phyloP scores from a whole-genome alignment of 2,113 vertebrate genomes.

The Megaptera novaeangliae region DNA sequence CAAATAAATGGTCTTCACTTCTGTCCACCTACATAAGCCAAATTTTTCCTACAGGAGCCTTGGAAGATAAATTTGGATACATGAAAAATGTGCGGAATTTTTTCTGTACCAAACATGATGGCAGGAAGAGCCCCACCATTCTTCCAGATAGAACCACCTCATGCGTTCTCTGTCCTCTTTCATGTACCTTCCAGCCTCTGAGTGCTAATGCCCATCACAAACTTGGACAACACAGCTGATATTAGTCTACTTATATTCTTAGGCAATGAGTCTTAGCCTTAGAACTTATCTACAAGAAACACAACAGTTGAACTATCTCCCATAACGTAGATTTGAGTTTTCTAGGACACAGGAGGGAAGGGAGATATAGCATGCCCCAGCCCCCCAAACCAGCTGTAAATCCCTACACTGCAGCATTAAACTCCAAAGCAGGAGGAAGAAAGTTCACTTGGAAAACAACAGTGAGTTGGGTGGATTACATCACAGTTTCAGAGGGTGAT shows the following conservation, averaged over 20 bases:
- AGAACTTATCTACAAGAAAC: not conserved
- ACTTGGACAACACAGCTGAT: accelerated
- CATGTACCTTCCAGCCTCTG: not conserved
- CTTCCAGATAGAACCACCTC: not conserved
- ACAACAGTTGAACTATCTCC: not conserved
- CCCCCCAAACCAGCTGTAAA: no score
- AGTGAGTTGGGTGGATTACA: not conserved
- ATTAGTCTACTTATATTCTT: accelerated
- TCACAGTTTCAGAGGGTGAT: not conserved
- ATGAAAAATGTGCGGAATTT: not conserved
- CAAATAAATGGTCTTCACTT: not conserved
- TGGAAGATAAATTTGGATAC: not conserved
- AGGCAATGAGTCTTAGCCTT: not conserved
- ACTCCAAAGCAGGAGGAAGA: not conserved
- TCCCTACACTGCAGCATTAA: no score
- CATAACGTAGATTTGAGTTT: not conserved
- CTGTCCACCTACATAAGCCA: not conserved
- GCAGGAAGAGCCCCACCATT: not conserved
- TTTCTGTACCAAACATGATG: not conserved
- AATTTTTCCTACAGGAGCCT: not conserved
- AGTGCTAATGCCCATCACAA: not conserved
- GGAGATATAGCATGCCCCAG: no score
- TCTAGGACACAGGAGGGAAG: not conserved
- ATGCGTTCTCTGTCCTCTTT: not conserved
- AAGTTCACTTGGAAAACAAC: not conserved